Evolutionary conservation across 1,140 invertebrate species (phyloP).

Genomic region (Arion vulgaris): DNA sequence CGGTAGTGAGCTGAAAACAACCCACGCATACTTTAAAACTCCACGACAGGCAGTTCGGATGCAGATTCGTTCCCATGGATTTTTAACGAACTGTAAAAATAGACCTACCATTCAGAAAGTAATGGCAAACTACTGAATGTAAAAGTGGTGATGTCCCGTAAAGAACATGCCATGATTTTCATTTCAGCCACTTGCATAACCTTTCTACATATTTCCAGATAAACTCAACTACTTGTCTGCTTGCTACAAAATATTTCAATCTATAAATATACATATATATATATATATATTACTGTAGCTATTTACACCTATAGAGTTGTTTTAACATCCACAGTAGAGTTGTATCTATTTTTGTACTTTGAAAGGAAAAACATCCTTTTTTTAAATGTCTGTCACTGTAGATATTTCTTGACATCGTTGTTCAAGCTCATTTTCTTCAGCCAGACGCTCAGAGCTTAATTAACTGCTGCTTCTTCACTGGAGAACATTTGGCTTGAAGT

Average conservation of each 20-base stretch:
- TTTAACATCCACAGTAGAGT: constrained; percentile 20
- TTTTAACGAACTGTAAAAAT: no score
- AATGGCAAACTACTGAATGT: no score
- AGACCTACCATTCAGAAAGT: no score
- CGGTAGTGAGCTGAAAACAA: no score
- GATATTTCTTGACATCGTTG: neutral
- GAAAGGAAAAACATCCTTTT: neutral
- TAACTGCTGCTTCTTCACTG: neutral
- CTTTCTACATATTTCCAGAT: neutral
- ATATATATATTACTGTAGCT: constrained; percentile 24
- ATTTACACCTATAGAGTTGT: constrained; percentile 25
- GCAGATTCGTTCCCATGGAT: no score
- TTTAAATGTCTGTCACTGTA: neutral
- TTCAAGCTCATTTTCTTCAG: neutral
- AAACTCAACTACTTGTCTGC: neutral
- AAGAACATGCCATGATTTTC: no score
- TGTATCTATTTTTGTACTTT: constrained; percentile 31
- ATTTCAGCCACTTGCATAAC: neutral
- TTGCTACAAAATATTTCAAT: neutral
- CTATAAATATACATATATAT: constrained; percentile 15
- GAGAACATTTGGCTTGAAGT: neutral
- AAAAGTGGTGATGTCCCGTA: no score
- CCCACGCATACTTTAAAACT: no score
- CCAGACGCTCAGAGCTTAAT: neutral
- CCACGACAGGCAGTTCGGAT: no score